Evolutionary conservation across 1,140 invertebrate genomes (phyloP).

Genomic region (Anoplolepis gracilipes): DNA sequence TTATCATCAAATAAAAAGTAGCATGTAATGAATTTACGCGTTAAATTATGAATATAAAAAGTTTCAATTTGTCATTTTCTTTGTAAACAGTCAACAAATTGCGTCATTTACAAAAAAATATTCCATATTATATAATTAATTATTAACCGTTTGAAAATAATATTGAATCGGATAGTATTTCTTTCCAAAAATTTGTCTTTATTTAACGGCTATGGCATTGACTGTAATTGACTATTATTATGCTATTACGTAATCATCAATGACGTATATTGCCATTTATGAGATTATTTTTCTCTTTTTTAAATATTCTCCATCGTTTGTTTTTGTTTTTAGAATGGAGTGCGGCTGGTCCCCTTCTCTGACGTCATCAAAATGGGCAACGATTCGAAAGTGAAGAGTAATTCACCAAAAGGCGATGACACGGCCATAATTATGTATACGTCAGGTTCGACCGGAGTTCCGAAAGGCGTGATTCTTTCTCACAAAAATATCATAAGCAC

Average conservation of each 20-base stretch:
- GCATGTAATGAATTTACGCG: background rate
- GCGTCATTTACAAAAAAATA: background rate
- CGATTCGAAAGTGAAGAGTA: slow-evolving; percentile 79
- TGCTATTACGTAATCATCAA: slow-evolving; percentile 24
- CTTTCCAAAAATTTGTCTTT: background rate
- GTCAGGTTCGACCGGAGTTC: slow-evolving; percentile 96
- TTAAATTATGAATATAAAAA: background rate
- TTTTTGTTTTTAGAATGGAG: slow-evolving; percentile 73
- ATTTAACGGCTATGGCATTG: slow-evolving; percentile 18
- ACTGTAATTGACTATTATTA: slow-evolving; percentile 27
- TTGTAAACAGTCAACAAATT: background rate
- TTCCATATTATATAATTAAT: slow-evolving; percentile 1
- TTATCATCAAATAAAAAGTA: background rate
- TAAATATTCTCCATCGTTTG: background rate
- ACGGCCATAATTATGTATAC: slow-evolving; percentile 98
- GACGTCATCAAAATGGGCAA: slow-evolving; percentile 78
- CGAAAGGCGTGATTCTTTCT: slow-evolving; percentile 94
- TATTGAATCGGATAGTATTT: background rate
- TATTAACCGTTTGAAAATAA: background rate
- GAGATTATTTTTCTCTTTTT: background rate
- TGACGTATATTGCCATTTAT: slow-evolving; percentile 3
- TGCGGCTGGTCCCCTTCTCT: slow-evolving; percentile 77
- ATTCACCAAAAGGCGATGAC: slow-evolving; percentile 90
- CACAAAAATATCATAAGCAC: slow-evolving; percentile 97
- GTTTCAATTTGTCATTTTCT: background rate